Conservation (phyloP, 2,888 invertebrate genomes). For the Euproctis similis region DNA sequence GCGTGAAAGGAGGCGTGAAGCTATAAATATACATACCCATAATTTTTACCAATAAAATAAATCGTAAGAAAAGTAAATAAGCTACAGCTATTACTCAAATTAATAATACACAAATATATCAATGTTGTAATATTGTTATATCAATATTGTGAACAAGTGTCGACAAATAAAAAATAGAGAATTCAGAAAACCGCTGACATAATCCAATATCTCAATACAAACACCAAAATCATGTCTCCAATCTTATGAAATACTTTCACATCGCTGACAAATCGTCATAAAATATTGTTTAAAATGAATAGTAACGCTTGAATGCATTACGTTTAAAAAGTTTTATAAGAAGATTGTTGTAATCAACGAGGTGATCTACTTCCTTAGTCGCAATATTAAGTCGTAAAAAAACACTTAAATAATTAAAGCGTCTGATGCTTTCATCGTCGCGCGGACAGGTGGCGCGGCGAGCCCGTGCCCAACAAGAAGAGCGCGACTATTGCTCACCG, state of each 20-base stretch:
- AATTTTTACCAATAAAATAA: too few species aligned
- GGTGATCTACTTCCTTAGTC: constrained; percentile 67
- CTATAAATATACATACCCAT: too few species aligned
- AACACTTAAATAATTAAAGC: constrained; percentile 66
- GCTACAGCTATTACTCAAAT: too few species aligned
- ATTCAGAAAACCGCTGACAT: constrained; percentile 11
- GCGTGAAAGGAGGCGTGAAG: too few species aligned
- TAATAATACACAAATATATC: too few species aligned
- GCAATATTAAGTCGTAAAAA: constrained; percentile 65
- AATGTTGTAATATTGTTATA: too few species aligned
- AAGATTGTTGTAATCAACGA: constrained; percentile 65
- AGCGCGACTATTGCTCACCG: constrained; percentile 23
- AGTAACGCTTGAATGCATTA: constrained; percentile 47
- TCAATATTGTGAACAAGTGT: too few species aligned
- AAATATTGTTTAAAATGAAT: too few species aligned
- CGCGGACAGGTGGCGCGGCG: constrained; percentile 42
- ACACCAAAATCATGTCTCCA: constrained; percentile 19
- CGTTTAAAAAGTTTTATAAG: constrained; percentile 60
- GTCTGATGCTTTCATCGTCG: constrained; percentile 48
- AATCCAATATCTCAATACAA: constrained; percentile 8
- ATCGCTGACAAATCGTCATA: constrained; percentile 35
- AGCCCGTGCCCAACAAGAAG: constrained; percentile 41
- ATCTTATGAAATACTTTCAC: constrained; percentile 43
- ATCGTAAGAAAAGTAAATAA: too few species aligned
- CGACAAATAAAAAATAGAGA: too few species aligned